Conservation (phyloP, 2,888 invertebrate species). For the Rapana venosa region DNA sequence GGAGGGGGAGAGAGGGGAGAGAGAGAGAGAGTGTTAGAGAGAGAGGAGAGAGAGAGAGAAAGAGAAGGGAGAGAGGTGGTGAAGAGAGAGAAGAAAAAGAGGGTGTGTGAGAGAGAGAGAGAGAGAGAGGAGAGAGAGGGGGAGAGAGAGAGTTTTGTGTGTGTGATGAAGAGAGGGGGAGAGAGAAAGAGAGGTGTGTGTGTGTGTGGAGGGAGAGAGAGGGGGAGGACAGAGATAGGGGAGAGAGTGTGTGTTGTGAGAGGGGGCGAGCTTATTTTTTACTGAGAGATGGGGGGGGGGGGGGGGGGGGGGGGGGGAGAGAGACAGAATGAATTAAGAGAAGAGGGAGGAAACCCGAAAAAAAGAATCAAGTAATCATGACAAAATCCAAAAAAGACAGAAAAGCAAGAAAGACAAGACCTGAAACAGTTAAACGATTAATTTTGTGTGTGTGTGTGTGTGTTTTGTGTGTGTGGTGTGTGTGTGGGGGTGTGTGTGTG, state of each 20-base stretch:
- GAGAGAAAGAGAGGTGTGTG: slow-evolving; percentile 13
- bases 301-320: background rate
- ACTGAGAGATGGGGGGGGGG: background rate
- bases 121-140: background rate
- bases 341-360: background rate
- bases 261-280: too few relatives aligned
- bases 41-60: background rate
- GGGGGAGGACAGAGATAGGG: background rate
- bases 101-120: background rate
- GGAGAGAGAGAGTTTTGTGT: background rate
- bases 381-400: background rate
- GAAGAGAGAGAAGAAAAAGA: background rate
- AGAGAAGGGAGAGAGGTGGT: background rate
- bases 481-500: too few relatives aligned
- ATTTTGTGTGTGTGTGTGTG: too few relatives aligned
- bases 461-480: too few relatives aligned
- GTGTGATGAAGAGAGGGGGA: background rate
- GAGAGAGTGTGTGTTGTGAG: too few relatives aligned
- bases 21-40: background rate
- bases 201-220: slow-evolving; percentile 17
- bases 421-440: background rate
- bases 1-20: background rate
- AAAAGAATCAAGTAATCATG: too few relatives aligned
- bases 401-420: background rate
- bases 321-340: background rate